Percentiles rank a stretch among this genome's conserved stretches.
These are phyloP conservation scores for Manis javanica DNA, from an alignment of 2,797 vertebrate genomes.

Conservation along the genomic window DNA sequence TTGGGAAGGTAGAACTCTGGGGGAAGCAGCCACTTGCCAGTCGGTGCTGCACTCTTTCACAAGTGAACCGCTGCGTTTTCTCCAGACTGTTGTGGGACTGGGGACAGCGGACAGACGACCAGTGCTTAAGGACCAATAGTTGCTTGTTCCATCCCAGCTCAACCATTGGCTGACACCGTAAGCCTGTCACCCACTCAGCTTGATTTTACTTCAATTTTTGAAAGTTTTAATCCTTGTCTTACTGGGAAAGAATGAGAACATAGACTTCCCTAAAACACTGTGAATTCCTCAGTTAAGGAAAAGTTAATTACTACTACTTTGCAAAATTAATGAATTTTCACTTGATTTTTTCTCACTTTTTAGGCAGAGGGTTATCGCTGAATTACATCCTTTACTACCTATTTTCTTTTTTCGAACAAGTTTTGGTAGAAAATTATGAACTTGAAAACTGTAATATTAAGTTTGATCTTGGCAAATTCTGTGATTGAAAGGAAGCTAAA, in stretches of 20 bases:
- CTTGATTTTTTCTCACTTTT: neutral
- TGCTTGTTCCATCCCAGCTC: neutral
- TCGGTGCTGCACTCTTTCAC: neutral
- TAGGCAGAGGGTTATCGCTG: neutral
- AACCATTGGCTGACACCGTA: neutral
- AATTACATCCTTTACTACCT: neutral
- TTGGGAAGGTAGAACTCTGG: neutral
- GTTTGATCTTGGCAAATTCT: neutral
- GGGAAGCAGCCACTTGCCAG: neutral
- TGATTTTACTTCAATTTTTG: neutral
- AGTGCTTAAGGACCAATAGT: neutral
- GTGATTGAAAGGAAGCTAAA: neutral
- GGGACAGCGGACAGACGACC: neutral
- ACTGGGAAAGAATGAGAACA: neutral
- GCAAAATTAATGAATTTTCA: neutral
- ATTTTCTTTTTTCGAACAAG: neutral
- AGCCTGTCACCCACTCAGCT: neutral
- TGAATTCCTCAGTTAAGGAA: neutral
- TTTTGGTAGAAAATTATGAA: constrained; percentile 17
- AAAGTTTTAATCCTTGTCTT: constrained; percentile 22
- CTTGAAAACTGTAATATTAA: neutral
- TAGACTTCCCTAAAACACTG: neutral
- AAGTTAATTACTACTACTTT: neutral
- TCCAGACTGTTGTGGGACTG: neutral
- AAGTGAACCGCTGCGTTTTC: neutral